A percentile compares a stretch with the other conserved stretches of the same genome.
Evolutionary conservation across 1,140 invertebrate genomes (phyloP).

Genomic region (Musca domestica): DNA sequence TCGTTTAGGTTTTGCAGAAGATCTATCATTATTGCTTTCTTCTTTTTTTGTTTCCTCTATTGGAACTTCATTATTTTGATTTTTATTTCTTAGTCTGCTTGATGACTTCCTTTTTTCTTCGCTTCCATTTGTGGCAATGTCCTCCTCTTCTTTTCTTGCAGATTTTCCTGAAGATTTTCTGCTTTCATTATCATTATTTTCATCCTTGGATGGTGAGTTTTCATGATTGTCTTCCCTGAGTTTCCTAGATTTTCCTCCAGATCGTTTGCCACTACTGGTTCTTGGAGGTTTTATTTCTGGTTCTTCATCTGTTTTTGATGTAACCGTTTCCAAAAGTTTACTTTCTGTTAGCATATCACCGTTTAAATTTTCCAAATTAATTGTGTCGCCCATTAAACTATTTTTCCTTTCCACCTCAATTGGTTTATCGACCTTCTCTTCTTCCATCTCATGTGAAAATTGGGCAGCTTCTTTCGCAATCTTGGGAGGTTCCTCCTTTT

Average conservation of each 20-base stretch:
- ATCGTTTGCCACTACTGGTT: slow-evolving; percentile 2
- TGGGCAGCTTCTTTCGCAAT: neutral
- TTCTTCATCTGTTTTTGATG: no score
- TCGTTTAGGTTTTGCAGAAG: slow-evolving; percentile 27
- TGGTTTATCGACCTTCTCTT: slow-evolving; percentile 5
- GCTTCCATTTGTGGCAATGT: neutral
- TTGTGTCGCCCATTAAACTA: no score
- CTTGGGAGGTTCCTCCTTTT: neutral
- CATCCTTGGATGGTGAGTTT: no score
- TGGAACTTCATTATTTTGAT: neutral
- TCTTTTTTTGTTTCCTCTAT: neutral
- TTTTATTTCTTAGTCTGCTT: no score
- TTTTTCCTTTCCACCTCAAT: no score
- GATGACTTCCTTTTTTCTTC: neutral
- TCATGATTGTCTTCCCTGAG: neutral
- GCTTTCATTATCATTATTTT: neutral
- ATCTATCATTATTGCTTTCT: slow-evolving; percentile 37
- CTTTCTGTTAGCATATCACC: no score
- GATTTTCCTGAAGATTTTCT: neutral
- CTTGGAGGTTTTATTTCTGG: slow-evolving; percentile 7
- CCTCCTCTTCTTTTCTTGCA: neutral
- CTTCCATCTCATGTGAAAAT: neutral
- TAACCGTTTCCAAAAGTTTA: no score
- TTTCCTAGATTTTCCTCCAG: slow-evolving; percentile 5
- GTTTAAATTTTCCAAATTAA: no score